These are phyloP conservation scores for Biston betularia DNA, from an alignment of 2,888 invertebrate genomes.

Conservation along the genomic window DNA sequence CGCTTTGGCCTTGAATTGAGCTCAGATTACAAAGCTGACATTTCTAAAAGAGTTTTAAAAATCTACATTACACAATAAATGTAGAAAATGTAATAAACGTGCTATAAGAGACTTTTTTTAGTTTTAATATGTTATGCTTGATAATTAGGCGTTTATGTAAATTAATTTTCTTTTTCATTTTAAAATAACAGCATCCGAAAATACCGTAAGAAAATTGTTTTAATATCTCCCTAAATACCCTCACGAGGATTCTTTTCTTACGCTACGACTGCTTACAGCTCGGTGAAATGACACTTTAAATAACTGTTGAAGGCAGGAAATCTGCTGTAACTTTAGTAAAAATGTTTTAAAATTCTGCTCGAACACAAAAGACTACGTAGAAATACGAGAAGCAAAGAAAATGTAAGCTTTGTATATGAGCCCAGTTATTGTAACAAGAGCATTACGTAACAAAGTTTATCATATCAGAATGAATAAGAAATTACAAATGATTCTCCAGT, in stretches of 20 bases:
- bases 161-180: background rate
- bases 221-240: slow-evolving; percentile 26
- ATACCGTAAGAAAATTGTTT: slow-evolving; percentile 12
- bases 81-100: background rate
- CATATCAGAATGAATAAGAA: slow-evolving; percentile 36
- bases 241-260: slow-evolving; percentile 28
- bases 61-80: background rate
- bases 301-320: slow-evolving; percentile 32
- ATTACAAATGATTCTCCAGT: slow-evolving; percentile 32
- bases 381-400: slow-evolving; percentile 9
- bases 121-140: background rate
- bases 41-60: background rate
- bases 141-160: background rate
- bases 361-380: slow-evolving; percentile 15
- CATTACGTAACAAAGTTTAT: slow-evolving; percentile 27
- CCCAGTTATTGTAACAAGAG: background rate
- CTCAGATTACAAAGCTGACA: slow-evolving; percentile 6
- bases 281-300: slow-evolving; percentile 34
- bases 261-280: slow-evolving; percentile 28
- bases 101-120: background rate
- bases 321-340: slow-evolving; percentile 26
- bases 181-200: background rate
- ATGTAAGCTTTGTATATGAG: slow-evolving; percentile 10
- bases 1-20: background rate
- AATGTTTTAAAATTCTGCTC: slow-evolving; percentile 24